phyloP scores from a whole-genome alignment of 2,113 vertebrate species.

The Strix uralensis region DNA sequence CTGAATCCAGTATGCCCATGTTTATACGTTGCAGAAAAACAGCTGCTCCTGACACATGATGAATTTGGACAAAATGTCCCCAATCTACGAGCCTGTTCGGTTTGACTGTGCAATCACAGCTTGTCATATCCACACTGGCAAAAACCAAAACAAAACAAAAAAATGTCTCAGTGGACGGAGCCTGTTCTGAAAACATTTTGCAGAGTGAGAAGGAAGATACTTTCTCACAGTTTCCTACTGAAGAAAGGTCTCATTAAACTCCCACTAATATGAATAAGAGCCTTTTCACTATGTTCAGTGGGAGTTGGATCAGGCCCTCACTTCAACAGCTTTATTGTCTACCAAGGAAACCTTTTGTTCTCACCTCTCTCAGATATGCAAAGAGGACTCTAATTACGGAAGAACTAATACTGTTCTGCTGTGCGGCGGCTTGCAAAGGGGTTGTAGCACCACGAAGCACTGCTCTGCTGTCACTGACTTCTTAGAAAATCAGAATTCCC shows the following conservation, averaged over 20 bases:
- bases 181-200: conserved; percentile 33
- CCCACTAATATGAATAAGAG: conserved; percentile 15
- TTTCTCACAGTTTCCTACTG: conserved; percentile 56
- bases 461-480: background rate
- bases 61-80: conserved; percentile 46
- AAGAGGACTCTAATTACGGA: background rate
- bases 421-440: background rate
- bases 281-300: conserved; percentile 29
- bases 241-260: conserved; percentile 42
- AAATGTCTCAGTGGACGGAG: background rate
- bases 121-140: background rate
- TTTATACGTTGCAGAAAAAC: conserved; percentile 68
- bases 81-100: background rate
- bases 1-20: conserved; percentile 73
- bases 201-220: conserved; percentile 27
- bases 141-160: background rate
- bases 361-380: conserved; percentile 26
- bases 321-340: conserved; percentile 37
- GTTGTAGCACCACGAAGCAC: background rate
- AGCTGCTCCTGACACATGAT: conserved; percentile 62
- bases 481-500: background rate
- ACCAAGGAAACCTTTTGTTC: conserved; percentile 28
- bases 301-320: conserved; percentile 13
- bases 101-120: background rate
- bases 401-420: background rate